Conservation (phyloP, 2,888 invertebrate species). For the Tetragonula carbonaria region DNA sequence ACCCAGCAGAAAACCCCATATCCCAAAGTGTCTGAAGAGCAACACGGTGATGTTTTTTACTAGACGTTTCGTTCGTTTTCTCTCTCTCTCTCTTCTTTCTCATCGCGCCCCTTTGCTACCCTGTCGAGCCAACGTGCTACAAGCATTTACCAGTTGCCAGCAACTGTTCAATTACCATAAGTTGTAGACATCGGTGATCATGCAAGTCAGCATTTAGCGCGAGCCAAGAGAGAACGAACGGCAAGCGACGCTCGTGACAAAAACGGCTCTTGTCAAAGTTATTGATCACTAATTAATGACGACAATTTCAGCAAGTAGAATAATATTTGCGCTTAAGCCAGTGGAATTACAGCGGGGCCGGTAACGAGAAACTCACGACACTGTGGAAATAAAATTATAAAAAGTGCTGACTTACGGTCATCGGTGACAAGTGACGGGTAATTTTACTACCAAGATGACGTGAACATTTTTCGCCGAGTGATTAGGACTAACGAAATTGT, state of each 20-base stretch:
- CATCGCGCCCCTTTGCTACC: constrained; percentile 17
- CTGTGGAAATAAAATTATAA: neutral
- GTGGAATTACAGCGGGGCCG: neutral
- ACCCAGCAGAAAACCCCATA: no score
- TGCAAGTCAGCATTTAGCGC: no score
- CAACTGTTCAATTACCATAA: neutral
- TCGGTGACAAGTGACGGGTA: neutral
- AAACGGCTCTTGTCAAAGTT: neutral
- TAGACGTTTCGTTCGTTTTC: neutral
- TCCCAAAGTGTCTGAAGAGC: neutral
- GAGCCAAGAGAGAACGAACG: neutral
- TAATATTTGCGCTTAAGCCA: neutral
- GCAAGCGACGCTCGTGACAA: neutral
- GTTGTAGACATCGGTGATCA: no score
- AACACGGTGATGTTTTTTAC: constrained; percentile 5
- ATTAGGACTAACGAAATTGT: no score
- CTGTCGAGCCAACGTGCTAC: constrained; percentile 20
- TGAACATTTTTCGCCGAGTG: neutral
- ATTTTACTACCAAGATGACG: neutral
- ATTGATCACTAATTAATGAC: neutral
- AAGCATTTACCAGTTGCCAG: constrained; percentile 33
- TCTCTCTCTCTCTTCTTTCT: neutral
- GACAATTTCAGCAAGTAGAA: neutral
- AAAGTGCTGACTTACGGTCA: neutral
- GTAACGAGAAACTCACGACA: no score